Percentiles rank a stretch among this genome's conserved stretches.
Evolutionary conservation across 2,113 vertebrate genomes (phyloP).

Genomic region (Dipodomys stephensi): DNA sequence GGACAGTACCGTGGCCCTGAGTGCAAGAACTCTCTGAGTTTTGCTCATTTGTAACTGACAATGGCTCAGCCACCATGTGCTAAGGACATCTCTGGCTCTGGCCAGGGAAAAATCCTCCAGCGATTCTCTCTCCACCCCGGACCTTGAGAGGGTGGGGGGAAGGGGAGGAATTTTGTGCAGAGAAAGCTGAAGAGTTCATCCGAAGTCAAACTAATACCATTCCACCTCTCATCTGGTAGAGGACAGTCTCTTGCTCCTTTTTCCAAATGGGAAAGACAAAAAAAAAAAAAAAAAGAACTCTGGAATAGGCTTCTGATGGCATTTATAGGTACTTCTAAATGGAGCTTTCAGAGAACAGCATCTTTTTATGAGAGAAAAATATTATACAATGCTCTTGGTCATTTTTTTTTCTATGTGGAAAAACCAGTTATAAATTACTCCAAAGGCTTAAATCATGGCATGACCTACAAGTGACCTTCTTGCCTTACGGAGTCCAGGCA

Average conservation of each 20-base stretch:
- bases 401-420: slow-evolving; percentile 45
- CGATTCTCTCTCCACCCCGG: not conserved
- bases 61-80: not conserved
- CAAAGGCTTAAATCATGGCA: slow-evolving; percentile 47
- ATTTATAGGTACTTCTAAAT: slow-evolving; percentile 45
- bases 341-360: slow-evolving; percentile 33
- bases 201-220: not conserved
- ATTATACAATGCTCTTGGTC: slow-evolving; percentile 34
- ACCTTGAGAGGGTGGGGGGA: too few species aligned
- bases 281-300: slow-evolving; percentile 58
- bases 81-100: not conserved
- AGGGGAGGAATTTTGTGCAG: not conserved
- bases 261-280: slow-evolving; percentile 38
- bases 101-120: not conserved
- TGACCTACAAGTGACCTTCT: slow-evolving; percentile 64
- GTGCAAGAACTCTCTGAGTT: not conserved
- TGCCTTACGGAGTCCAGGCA: slow-evolving; percentile 9
- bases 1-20: too few species aligned
- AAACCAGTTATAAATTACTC: slow-evolving; percentile 60
- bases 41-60: not conserved
- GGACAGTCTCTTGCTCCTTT: slow-evolving; percentile 9
- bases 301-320: slow-evolving; percentile 13
- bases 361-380: slow-evolving; percentile 57
- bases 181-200: not conserved
- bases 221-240: not conserved